Evolutionary conservation across 2,113 vertebrate genomes (phyloP), one percentile per base, ranked within the genome.

Genomic region (Blennius ocellaris): DNA sequence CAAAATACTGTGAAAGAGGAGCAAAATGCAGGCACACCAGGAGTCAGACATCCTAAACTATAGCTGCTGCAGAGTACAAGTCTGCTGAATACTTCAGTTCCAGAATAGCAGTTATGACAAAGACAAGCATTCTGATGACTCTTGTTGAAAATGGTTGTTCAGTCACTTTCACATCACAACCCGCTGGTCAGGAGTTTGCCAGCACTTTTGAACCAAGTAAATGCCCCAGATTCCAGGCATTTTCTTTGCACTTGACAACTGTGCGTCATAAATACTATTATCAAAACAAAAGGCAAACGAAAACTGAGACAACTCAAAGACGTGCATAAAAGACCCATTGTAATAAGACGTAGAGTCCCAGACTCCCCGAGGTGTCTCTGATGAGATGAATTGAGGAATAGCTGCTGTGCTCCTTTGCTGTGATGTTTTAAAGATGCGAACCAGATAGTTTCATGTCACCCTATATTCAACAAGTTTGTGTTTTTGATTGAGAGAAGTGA

Each of bases 381-480:
- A 59, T 60, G 45, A 77, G 65, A 70, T 43, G 15, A 16, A 36
- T 40, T 52, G 44, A 76, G 75, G 69, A 58, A 11, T 53, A 16
- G 39, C 8, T 12, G 61, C 54, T 44, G 47, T 66, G 55, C 30
- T 58, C 17, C 43, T 61, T 59, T 49, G 11, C 73, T 76, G 43
- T 73, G 52, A 69, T 80, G 47, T 69, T 45, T 81, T 82, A 62
- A 79, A 62, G 43, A 69, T 65, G 58, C 72, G 68, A 79, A 54
- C 45, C 57, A 71, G 51, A 57, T 52, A 55, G 6, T 40, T 37
- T 61, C 53, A 60, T 67, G 3, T 30, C 37, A 78, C 48, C 17
- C 49, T 78, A 55, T 48, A 40, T 62, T 15, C 58, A 11, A 16
- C 36, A 62, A 69, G 50, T 40, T 52, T 49, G 12, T 37, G 3